A percentile compares a stretch with the other conserved stretches of the same genome.
These are phyloP conservation scores for Australoheros facetus DNA, from an alignment of 2,797 vertebrate species.

Conservation along the genomic window DNA sequence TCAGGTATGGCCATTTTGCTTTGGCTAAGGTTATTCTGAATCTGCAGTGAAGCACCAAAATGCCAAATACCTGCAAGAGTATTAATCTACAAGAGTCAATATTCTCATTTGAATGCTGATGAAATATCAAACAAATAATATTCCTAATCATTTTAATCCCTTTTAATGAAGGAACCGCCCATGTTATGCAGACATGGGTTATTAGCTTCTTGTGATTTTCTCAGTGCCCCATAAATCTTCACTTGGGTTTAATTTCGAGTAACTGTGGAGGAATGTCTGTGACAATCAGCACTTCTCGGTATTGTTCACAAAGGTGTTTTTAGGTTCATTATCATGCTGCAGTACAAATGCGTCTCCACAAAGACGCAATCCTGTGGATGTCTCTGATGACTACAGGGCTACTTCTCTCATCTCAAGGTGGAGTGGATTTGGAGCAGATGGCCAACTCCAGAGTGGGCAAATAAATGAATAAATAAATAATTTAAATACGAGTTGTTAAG, in stretches of 20 bases:
- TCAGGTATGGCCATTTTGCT: background rate
- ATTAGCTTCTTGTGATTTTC: background rate
- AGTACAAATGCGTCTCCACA: background rate
- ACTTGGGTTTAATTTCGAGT: no score
- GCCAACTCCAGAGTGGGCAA: background rate
- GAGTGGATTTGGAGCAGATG: background rate
- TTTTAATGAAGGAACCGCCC: background rate
- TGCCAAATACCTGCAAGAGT: background rate
- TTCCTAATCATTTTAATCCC: background rate
- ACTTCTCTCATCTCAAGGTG: background rate
- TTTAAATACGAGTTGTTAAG: background rate
- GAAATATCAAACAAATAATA: background rate
- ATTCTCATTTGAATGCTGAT: no score
- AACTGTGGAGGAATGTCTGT: background rate
- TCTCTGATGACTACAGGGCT: conserved; percentile 2
- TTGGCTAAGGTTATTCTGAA: background rate
- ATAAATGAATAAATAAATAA: background rate
- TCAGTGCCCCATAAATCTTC: background rate
- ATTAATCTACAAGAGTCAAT: background rate
- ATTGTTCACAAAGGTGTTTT: background rate
- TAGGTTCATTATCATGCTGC: background rate
- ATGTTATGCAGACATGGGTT: background rate
- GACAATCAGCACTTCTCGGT: background rate
- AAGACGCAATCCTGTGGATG: background rate
- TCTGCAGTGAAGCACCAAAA: conserved; percentile 3